Evolutionary conservation across 1,140 invertebrate genomes (phyloP), one percentile per base, ranked within the genome.

Genomic region (Zaprionus africanus): DNA sequence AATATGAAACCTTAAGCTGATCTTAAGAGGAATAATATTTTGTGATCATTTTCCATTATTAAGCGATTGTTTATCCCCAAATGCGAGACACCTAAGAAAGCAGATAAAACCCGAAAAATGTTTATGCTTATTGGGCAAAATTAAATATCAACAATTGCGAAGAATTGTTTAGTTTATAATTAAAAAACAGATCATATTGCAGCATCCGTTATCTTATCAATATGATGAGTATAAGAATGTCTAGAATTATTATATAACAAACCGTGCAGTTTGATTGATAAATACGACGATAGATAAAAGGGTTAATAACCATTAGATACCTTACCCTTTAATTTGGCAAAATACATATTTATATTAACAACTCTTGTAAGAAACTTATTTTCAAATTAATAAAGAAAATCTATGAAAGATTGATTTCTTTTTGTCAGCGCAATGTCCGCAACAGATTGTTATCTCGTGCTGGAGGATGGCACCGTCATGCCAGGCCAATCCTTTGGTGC

Each of bases 401-500:
- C 9, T 34, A 11, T 34, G 5, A 24, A 51, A 7, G 11, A 51
- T 24, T 13, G 46, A 22, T 58, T 15, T 56, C 28, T 19, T 24
- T 31, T 57, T 4, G 7, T 11, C 36, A 61, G 66, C 28, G 15
- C 24, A 66, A 91, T 91, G 88, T 4, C 58, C 12, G 0, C 26
- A 12, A 31, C 38, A 9, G 61, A 87, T 26, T 93, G 91, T 81
- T 96, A 94, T 90, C 93, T 97, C 2, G 91, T 96, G 4, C 93
- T 97, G 5, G 94, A 96, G 81, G 96, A 97, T 93, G 96, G 96
- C 12, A 94, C 94, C 28, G 91, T 96, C 12, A 94, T 96, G 84
- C 90, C 93, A 1, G 98, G 98, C n/a, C 91, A 93, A 54, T 94
- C 95, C 56, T 99, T 99, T 92, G 98, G 98, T 5, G 93, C 75